A percentile compares a stretch with the other conserved stretches of the same genome.
These are phyloP conservation scores for Callospermophilus lateralis DNA, from an alignment of 2,113 vertebrate species.

Conservation along the genomic window DNA sequence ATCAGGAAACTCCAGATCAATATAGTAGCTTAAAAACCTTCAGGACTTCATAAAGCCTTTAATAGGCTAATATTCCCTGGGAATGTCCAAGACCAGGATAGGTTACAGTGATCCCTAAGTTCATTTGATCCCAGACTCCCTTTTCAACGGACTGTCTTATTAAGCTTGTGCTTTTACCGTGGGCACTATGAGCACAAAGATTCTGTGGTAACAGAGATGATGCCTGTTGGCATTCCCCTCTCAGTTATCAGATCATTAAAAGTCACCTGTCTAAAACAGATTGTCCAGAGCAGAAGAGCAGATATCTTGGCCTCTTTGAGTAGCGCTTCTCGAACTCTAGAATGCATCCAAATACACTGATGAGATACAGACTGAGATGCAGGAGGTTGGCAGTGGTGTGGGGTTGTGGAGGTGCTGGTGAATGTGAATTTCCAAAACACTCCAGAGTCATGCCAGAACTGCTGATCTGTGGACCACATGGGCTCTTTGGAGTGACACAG, in stretches of 20 bases:
- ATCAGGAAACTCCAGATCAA: not conserved
- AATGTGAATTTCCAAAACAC: not conserved
- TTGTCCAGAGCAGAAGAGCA: not conserved
- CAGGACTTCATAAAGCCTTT: not conserved
- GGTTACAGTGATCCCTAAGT: not conserved
- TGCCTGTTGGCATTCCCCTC: not conserved
- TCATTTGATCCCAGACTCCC: not conserved
- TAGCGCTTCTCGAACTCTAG: not conserved
- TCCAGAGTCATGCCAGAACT: not conserved
- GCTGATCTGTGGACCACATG: rapidly evolving
- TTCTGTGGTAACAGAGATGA: not conserved
- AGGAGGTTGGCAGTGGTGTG: not conserved
- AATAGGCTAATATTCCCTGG: not conserved
- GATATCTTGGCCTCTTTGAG: not conserved
- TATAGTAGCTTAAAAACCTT: not conserved
- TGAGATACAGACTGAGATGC: not conserved
- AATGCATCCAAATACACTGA: not conserved
- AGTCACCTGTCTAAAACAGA: not conserved
- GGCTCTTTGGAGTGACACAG: no score
- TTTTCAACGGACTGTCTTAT: not conserved
- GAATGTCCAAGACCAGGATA: not conserved
- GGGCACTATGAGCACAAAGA: not conserved
- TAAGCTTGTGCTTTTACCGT: not conserved
- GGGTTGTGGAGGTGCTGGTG: not conserved
- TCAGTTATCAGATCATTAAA: not conserved